Conservation (phyloP, 2,113 vertebrate genomes). For the Phocoena phocoena region DNA sequence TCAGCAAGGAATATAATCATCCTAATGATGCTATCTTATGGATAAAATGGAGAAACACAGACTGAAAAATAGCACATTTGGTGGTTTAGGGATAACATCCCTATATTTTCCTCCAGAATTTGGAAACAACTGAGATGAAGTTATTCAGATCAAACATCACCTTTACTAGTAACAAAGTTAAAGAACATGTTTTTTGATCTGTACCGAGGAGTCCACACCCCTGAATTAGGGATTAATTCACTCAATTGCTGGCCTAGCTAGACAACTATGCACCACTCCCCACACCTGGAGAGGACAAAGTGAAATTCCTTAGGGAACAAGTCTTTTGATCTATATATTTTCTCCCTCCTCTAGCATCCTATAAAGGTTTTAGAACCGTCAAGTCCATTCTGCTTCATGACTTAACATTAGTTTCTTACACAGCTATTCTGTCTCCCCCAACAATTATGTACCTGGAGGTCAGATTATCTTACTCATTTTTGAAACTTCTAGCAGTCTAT, state of each 20-base stretch:
- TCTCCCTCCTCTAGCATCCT: not conserved
- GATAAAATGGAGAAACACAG: not conserved
- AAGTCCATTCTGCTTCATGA: not conserved
- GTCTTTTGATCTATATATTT: not conserved
- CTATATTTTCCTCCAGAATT: slow-evolving; percentile 1
- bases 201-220: not conserved
- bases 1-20: not conserved
- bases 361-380: not conserved
- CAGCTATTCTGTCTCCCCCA: not conserved
- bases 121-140: not conserved
- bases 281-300: not conserved
- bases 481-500: not conserved
- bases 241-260: not conserved
- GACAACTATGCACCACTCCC: not conserved
- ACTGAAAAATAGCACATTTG: not conserved
- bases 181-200: not conserved
- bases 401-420: not conserved
- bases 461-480: not conserved
- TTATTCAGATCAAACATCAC: not conserved
- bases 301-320: not conserved
- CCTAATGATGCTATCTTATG: not conserved
- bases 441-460: not conserved
- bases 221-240: not conserved
- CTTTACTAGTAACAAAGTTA: slow-evolving; percentile 9
- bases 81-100: not conserved